Percentiles rank a stretch among this genome's conserved stretches.
phyloP scores from a whole-genome alignment of 2,113 vertebrate genomes.

The Orthochromis indermauri region DNA sequence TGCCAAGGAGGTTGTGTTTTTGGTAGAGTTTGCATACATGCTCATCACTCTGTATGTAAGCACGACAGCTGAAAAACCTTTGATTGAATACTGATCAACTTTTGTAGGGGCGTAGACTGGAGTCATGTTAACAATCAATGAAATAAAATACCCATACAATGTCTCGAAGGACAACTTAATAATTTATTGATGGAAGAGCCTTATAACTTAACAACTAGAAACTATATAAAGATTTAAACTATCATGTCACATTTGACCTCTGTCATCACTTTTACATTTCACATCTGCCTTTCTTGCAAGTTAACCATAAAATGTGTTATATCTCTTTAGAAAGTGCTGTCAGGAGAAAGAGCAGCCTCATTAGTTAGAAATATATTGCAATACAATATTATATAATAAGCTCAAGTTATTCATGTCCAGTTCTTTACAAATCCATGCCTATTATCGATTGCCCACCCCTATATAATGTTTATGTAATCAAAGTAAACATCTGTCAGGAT shows the following conservation, averaged over 20 bases:
- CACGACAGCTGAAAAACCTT: not conserved
- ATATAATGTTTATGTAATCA: not conserved
- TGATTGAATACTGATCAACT: not conserved
- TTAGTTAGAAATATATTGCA: not conserved
- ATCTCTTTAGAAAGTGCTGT: not conserved
- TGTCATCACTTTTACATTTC: not conserved
- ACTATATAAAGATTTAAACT: not conserved
- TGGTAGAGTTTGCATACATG: not conserved
- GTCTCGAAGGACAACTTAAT: not conserved
- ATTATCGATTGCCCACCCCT: rapidly evolving
- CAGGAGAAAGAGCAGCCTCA: not conserved
- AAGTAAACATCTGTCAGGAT: not conserved
- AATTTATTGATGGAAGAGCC: not conserved
- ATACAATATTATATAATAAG: not conserved
- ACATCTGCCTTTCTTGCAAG: not conserved
- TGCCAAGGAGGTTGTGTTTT: not conserved
- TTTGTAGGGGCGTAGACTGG: not conserved
- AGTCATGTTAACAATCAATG: not conserved
- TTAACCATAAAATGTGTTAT: not conserved
- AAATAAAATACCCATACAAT: not conserved
- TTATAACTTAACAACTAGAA: not conserved
- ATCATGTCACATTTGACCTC: not conserved
- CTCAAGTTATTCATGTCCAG: not conserved
- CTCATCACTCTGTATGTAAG: not conserved
- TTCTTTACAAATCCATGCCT: not conserved